phyloP scores from a whole-genome alignment of 1,140 invertebrate species.

The Ptiloglossa arizonensis region DNA sequence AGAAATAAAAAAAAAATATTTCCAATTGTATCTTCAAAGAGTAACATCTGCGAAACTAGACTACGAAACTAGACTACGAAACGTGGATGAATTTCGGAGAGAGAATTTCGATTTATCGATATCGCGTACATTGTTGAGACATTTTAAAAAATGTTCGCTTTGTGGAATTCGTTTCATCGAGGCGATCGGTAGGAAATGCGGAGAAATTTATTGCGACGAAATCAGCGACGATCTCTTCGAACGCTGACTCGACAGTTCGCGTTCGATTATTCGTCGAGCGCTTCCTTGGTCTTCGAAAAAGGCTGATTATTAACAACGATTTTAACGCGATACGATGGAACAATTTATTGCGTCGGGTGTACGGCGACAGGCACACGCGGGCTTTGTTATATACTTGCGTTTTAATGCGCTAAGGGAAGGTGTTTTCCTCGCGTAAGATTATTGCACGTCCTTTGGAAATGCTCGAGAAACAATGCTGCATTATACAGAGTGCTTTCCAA shows the following conservation, averaged over 20 bases:
- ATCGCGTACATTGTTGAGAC: not conserved
- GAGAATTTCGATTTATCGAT: too few species aligned
- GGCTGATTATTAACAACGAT: constrained; percentile 7
- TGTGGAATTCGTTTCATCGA: too few species aligned
- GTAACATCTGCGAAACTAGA: too few species aligned
- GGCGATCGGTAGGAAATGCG: not conserved
- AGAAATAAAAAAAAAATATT: too few species aligned
- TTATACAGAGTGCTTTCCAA: constrained; percentile 22
- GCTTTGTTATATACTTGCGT: not conserved
- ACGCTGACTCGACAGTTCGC: too few species aligned
- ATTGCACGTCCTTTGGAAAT: not conserved
- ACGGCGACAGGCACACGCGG: not conserved
- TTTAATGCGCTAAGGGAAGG: not conserved
- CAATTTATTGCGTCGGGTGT: not conserved
- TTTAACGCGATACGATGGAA: not conserved
- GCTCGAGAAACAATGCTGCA: not conserved
- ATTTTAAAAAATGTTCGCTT: not conserved
- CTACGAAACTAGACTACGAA: too few species aligned
- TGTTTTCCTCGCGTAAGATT: not conserved
- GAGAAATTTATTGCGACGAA: not conserved
- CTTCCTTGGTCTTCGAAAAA: not conserved
- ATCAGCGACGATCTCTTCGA: too few species aligned
- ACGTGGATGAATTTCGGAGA: too few species aligned
- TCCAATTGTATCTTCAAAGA: too few species aligned
- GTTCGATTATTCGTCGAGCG: not conserved